Evolutionary conservation across 2,113 vertebrate genomes (phyloP).

Genomic region (Lophius piscatorius): DNA sequence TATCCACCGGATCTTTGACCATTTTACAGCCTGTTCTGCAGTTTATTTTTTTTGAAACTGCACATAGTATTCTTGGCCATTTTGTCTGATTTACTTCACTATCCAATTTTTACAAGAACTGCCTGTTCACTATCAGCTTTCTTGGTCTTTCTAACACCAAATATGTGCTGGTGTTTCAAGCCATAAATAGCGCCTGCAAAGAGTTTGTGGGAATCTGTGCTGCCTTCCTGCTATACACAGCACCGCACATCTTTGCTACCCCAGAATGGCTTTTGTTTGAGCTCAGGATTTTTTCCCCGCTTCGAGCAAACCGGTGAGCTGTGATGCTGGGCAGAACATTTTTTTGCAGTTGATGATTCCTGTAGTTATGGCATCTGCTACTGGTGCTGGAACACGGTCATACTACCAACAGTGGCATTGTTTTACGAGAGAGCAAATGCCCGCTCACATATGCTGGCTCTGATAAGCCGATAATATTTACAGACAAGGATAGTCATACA

Average conservation of each 20-base stretch:
- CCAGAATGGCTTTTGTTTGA: not conserved
- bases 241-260: not conserved
- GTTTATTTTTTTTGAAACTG: not conserved
- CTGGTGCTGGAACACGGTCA: not conserved
- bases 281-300: not conserved
- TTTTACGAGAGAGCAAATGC: too few species aligned
- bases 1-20: not conserved
- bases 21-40: not conserved
- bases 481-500: too few species aligned
- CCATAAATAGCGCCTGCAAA: not conserved
- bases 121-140: not conserved
- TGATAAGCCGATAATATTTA: not conserved
- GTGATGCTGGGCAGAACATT: not conserved
- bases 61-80: not conserved
- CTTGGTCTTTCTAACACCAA: not conserved
- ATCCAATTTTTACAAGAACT: not conserved
- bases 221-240: not conserved
- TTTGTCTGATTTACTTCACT: not conserved
- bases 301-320: not conserved
- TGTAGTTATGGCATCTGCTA: not conserved
- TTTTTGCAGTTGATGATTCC: not conserved
- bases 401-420: not conserved
- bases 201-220: not conserved
- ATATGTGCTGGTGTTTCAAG: slow-evolving; percentile 2
- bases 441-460: not conserved